phyloP scores from a whole-genome alignment of 2,888 invertebrate genomes.

The Stenotaenia linearis region DNA sequence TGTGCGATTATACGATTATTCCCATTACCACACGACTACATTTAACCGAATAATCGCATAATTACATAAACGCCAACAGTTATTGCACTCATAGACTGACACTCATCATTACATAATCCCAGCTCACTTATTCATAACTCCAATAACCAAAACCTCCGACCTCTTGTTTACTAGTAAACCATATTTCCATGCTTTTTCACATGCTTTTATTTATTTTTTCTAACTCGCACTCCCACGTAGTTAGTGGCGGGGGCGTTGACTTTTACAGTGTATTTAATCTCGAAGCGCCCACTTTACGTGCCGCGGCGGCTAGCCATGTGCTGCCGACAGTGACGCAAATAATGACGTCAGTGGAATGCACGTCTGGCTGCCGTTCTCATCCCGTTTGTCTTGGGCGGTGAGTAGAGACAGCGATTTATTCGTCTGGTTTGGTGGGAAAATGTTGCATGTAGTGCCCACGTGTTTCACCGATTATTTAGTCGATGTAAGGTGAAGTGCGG shows the following conservation, averaged over 20 bases:
- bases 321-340: conserved; percentile 12
- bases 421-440: conserved; percentile 2
- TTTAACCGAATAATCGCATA: too few species aligned
- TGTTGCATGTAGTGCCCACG: background rate
- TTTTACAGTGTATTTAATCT: background rate
- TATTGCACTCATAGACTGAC: too few species aligned
- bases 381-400: background rate
- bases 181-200: too few species aligned
- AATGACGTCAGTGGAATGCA: background rate
- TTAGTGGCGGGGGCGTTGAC: background rate
- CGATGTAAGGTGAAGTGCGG: background rate
- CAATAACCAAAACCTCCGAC: too few species aligned
- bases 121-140: too few species aligned
- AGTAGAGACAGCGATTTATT: conserved; percentile 2
- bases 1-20: too few species aligned
- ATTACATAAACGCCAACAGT: too few species aligned
- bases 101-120: too few species aligned
- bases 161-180: too few species aligned
- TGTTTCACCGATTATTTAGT: background rate
- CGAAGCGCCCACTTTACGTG: background rate
- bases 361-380: conserved; percentile 11
- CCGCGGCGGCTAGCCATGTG: conserved; percentile 1
- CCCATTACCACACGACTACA: too few species aligned
- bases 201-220: background rate
- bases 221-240: background rate